Conservation (phyloP, 1,140 invertebrate species). For the Drosophila equinoxialis region DNA sequence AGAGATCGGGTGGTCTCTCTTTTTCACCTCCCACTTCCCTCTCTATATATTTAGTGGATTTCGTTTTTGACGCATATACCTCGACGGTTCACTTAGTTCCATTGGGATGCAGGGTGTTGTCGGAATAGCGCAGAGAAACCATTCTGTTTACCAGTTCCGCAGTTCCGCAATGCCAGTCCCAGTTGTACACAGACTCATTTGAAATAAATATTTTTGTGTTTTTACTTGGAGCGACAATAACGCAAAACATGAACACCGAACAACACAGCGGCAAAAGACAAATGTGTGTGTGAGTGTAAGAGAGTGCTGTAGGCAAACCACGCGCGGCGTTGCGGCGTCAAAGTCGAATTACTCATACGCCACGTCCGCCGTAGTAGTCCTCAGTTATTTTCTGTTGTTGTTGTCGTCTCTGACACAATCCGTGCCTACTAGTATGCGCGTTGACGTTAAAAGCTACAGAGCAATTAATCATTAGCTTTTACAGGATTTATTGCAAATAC, state of each 20-base stretch:
- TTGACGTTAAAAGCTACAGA: conserved; percentile 80
- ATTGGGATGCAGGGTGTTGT: conserved; percentile 10
- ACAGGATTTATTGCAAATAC: conserved; percentile 82
- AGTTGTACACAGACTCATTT: conserved; percentile 80
- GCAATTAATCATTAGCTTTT: conserved; percentile 82
- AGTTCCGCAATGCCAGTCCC: conserved; percentile 58
- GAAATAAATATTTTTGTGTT: conserved; percentile 82
- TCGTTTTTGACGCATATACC: neutral
- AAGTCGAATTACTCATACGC: conserved; percentile 80
- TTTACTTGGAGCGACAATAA: conserved; percentile 80
- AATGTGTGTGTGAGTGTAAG: conserved; percentile 45
- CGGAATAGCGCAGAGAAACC: conserved; percentile 38
- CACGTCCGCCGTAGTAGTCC: conserved; percentile 59
- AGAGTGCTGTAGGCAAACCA: conserved; percentile 71
- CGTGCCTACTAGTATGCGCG: conserved; percentile 70
- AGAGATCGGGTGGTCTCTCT: too few relatives aligned
- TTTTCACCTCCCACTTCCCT: too few relatives aligned
- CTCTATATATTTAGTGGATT: too few relatives aligned
- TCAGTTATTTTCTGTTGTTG: conserved; percentile 26
- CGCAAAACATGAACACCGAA: conserved; percentile 75
- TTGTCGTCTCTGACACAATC: conserved; percentile 72
- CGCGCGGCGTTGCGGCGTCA: conserved; percentile 74
- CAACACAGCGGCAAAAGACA: conserved; percentile 53
- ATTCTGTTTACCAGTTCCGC: conserved; percentile 78
- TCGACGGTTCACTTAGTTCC: neutral